Evolutionary conservation across 1,140 invertebrate species (phyloP), one percentile per base, ranked within the genome.

Genomic region (Diplogasteroides magnus): DNA sequence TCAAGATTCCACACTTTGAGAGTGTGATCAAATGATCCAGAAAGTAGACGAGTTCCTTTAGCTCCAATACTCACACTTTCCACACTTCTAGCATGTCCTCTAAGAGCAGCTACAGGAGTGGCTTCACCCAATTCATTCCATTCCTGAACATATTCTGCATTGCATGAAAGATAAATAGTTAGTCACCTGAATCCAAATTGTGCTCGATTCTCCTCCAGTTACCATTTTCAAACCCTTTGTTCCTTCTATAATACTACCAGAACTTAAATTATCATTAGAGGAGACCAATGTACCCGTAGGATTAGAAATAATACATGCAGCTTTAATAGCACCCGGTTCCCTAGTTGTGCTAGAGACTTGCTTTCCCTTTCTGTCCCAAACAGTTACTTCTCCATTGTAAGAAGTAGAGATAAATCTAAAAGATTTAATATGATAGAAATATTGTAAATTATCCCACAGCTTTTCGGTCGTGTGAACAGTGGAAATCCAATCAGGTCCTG

Each of bases 1-100:
- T 77, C 75, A 25, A 76, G 68, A 64, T 80, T 78, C 80, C 80
- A 82, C 26, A 82, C 71, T 71, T 82, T 82, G 15, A 82, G 27
- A 61, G 62, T 74, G 13, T 72, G 61, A 63, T 82, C 80, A 61
- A 83, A 83, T 29, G 71, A 65, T 56, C 80, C 80, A 15, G 79
- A 82, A 28, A 82, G 63, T 11, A 82, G 31, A 15, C 71, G 55
- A 27, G 63, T 72, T 3, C 75, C 68, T 58, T 82, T 74, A 11
- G 66, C 48, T 59, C 75, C 80, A 13, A 74, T 63, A 14, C 76
- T 61, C 14, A 80, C 75, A 61, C 77, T 78, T 68, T 80, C 79
- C 31, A 80, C 79, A 57, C 74, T 77, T 32, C 78, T 68, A 31
- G 77, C 71, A 66, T 80, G 78, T 11, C 78, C 78, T 37, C 77